Conservation (phyloP, 2,797 vertebrate species). For the Perodicticus potto region DNA sequence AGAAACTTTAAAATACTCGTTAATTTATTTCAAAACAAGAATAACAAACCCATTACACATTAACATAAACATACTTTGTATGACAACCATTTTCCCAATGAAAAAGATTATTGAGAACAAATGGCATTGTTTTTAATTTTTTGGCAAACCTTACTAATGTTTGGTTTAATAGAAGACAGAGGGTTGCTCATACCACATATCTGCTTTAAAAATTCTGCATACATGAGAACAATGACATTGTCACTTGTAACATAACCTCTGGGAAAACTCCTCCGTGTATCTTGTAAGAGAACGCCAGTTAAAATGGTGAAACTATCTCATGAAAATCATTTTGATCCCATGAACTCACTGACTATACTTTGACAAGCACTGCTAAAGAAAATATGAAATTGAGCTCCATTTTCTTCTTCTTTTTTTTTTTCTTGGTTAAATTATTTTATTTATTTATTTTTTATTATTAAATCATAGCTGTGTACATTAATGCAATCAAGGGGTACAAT, state of each 20-base stretch:
- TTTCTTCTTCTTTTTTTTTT: background rate
- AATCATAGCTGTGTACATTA: too few species aligned
- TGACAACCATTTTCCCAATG: background rate
- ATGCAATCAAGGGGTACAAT: too few species aligned
- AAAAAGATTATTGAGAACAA: background rate
- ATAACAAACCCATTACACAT: background rate
- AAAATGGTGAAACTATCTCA: background rate
- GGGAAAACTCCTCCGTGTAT: background rate
- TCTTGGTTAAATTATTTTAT: too few species aligned
- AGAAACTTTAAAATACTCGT: background rate
- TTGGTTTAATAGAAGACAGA: background rate
- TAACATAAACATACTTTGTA: background rate
- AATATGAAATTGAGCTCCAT: background rate
- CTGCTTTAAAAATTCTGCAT: background rate
- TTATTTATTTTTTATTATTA: too few species aligned
- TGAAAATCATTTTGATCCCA: background rate
- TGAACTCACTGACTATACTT: background rate
- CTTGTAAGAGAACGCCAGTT: background rate
- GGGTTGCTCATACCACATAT: fast-evolving
- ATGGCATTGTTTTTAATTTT: background rate
- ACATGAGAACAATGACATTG: background rate
- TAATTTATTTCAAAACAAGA: background rate
- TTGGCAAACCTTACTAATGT: background rate
- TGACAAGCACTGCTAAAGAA: background rate
- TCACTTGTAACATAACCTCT: fast-evolving